phyloP scores from a whole-genome alignment of 2,113 vertebrate genomes.

The Erpornis zantholeuca region DNA sequence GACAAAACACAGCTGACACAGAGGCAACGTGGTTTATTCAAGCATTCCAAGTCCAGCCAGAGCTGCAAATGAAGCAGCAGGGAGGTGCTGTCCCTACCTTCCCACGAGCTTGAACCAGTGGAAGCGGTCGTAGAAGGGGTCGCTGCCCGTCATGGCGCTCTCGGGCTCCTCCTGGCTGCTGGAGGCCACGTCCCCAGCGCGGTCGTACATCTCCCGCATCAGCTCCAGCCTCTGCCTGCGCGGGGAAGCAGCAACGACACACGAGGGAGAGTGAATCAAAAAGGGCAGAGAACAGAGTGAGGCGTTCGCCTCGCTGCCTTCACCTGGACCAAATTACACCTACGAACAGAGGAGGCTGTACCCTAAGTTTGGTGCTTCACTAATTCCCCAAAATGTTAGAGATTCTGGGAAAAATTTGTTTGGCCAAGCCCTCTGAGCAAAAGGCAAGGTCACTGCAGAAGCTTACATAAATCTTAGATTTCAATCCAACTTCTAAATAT shows the following conservation, averaged over 20 bases:
- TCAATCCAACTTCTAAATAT: neutral
- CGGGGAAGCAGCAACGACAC: too few relatives aligned
- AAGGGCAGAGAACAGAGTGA: neutral
- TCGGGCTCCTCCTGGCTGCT: constrained; percentile 83
- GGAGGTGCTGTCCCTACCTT: constrained; percentile 76
- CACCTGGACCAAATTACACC: neutral
- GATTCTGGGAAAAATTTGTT: neutral
- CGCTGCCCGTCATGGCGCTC: constrained; percentile 84
- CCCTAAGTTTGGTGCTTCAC: too few relatives aligned
- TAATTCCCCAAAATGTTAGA: neutral
- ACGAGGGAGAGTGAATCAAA: too few relatives aligned
- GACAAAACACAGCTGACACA: neutral
- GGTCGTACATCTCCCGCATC: constrained; percentile 98
- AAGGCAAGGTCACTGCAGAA: neutral
- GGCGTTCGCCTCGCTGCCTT: accelerated
- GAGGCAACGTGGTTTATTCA: neutral
- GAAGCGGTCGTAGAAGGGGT: constrained; percentile 98
- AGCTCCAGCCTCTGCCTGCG: constrained; percentile 90
- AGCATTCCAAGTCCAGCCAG: neutral
- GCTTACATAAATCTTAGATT: neutral
- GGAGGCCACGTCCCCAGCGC: constrained; percentile 92
- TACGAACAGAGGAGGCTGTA: neutral
- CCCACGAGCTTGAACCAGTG: constrained; percentile 99
- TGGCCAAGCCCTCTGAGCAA: neutral
- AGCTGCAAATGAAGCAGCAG: neutral